phyloP scores from a whole-genome alignment of 2,113 vertebrate genomes.

The Hippotragus niger region DNA sequence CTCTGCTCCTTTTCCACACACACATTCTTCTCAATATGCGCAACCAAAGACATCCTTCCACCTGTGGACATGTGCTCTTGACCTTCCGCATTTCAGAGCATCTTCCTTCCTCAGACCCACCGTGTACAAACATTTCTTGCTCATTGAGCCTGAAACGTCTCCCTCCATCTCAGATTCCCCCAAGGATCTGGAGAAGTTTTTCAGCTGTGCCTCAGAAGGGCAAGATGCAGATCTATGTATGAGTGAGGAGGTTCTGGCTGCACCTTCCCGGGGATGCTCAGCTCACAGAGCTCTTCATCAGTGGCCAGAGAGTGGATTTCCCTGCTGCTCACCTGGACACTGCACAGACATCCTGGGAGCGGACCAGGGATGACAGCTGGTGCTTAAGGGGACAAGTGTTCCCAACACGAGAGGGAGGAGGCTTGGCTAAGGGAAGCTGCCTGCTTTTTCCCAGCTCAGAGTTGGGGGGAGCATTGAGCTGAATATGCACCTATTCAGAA shows the following conservation, averaged over 20 bases:
- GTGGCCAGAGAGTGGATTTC: background rate
- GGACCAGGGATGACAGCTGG: background rate
- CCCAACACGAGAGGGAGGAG: background rate
- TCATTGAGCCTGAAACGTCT: background rate
- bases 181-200: background rate
- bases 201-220: background rate
- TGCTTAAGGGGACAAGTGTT: background rate
- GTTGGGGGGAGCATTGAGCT: constrained; percentile 40
- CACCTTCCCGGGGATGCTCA: background rate
- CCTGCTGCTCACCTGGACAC: background rate
- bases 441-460: constrained; percentile 13
- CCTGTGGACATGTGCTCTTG: background rate
- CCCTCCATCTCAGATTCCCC: background rate
- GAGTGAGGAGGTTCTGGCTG: background rate
- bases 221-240: background rate
- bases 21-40: background rate
- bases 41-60: background rate
- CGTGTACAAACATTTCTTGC: background rate
- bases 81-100: background rate
- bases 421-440: background rate
- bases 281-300: background rate
- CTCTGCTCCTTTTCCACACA: background rate
- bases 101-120: background rate
- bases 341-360: background rate
- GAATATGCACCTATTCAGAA: constrained; percentile 67